These are phyloP conservation scores for Catharus bicknelli DNA, from an alignment of 2,113 vertebrate genomes.

Conservation along the genomic window DNA sequence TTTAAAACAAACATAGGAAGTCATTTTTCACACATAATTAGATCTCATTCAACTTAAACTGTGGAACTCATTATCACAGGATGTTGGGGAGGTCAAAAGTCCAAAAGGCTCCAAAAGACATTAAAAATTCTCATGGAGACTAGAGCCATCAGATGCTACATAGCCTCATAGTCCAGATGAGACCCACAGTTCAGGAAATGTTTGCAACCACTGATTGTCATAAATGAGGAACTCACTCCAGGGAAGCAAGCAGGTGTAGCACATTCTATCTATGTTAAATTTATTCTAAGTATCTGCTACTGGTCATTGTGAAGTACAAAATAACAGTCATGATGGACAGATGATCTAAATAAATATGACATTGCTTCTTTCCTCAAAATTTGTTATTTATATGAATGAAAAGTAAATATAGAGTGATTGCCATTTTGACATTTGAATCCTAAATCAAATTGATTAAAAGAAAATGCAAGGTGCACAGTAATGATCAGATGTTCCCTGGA, in stretches of 20 bases:
- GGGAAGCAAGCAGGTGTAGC: not conserved
- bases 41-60: slow-evolving; percentile 14
- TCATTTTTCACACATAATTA: slow-evolving; percentile 33
- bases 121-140: not conserved
- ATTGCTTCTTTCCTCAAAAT: not conserved
- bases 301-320: not conserved
- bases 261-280: not conserved
- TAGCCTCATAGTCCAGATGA: not conserved
- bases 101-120: not conserved
- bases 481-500: not conserved
- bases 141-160: not conserved
- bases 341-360: not conserved
- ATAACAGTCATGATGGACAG: not conserved
- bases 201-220: not conserved
- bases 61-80: not conserved
- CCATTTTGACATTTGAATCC: not conserved
- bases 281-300: not conserved
- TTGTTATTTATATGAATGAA: not conserved
- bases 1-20: slow-evolving; percentile 47
- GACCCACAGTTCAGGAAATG: not conserved
- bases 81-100: slow-evolving; percentile 29
- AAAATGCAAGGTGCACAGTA: not conserved
- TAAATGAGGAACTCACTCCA: not conserved
- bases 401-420: not conserved
- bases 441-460: not conserved